phyloP scores from a whole-genome alignment of 2,888 invertebrate genomes.

The Oxystoma pomonae region DNA sequence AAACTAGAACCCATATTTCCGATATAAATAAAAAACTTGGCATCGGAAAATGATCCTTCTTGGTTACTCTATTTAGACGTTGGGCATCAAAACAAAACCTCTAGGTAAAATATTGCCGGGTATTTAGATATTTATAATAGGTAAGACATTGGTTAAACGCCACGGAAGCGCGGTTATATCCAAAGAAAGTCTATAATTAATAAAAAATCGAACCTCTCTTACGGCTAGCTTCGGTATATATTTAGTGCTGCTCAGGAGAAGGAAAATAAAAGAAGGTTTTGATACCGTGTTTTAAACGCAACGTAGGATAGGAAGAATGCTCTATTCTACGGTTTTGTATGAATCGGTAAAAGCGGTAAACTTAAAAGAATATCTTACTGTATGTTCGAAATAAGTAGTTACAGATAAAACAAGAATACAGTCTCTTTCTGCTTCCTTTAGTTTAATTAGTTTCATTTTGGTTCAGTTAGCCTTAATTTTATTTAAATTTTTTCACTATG shows the following conservation, averaged over 20 bases:
- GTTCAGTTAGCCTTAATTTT: too few relatives aligned
- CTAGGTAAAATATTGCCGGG: not conserved
- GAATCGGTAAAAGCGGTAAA: constrained; percentile 1
- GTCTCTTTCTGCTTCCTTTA: too few relatives aligned
- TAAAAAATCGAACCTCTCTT: not conserved
- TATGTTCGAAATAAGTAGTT: not conserved
- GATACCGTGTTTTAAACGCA: constrained; percentile 3
- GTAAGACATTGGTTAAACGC: too few relatives aligned
- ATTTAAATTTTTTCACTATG: too few relatives aligned
- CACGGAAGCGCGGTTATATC: not conserved
- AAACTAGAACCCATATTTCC: too few relatives aligned
- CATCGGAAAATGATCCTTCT: not conserved
- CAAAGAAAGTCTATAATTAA: not conserved
- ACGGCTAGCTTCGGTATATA: not conserved
- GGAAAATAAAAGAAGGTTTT: not conserved
- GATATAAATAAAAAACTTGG: not conserved
- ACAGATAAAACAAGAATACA: too few relatives aligned
- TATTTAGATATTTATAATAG: too few relatives aligned
- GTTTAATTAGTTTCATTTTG: too few relatives aligned
- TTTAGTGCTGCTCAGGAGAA: not conserved
- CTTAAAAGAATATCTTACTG: not conserved
- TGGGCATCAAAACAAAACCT: not conserved
- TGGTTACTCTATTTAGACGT: not conserved
- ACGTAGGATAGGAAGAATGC: constrained; percentile 13
- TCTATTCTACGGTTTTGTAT: constrained; percentile 12